These are phyloP conservation scores for Elymnias hypermnestra DNA, from an alignment of 1,140 invertebrate species.

Conservation along the genomic window DNA sequence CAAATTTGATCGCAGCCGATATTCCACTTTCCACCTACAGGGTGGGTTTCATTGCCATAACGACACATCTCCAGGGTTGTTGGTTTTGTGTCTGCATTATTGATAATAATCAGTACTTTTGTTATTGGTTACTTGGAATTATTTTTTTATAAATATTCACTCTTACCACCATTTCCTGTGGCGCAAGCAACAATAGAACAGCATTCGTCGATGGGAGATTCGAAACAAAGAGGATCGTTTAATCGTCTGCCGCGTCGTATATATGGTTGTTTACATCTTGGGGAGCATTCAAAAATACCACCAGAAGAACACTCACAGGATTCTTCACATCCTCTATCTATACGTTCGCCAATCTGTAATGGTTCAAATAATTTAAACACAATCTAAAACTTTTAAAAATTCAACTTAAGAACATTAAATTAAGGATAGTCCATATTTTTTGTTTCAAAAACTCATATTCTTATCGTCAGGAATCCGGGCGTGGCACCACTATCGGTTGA, in stretches of 20 bases:
- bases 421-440: no score
- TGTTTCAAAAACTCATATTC: no score
- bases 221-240: slow-evolving; percentile 84
- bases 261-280: slow-evolving; percentile 79
- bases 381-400: no score
- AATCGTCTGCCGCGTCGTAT: slow-evolving; percentile 79
- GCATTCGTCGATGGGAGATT: slow-evolving; percentile 82
- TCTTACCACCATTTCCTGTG: slow-evolving; percentile 49
- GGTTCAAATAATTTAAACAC: no score
- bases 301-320: slow-evolving; percentile 80
- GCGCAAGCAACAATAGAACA: slow-evolving; percentile 82
- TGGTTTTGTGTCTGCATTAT: slow-evolving; percentile 46
- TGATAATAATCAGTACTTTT: no score
- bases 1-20: slow-evolving; percentile 88
- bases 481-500: no score
- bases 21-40: slow-evolving; percentile 83
- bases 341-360: slow-evolving; percentile 78
- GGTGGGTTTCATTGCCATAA: slow-evolving; percentile 85
- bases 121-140: no score
- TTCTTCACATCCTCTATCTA: slow-evolving; percentile 83
- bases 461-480: no score
- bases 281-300: slow-evolving; percentile 81
- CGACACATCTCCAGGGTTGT: slow-evolving; percentile 79
- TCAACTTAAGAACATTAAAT: no score
- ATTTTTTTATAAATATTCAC: no score